Percentiles rank a stretch among this genome's conserved stretches.
These are phyloP conservation scores for Plemyria rubiginata DNA, from an alignment of 2,888 invertebrate species.

Conservation along the genomic window DNA sequence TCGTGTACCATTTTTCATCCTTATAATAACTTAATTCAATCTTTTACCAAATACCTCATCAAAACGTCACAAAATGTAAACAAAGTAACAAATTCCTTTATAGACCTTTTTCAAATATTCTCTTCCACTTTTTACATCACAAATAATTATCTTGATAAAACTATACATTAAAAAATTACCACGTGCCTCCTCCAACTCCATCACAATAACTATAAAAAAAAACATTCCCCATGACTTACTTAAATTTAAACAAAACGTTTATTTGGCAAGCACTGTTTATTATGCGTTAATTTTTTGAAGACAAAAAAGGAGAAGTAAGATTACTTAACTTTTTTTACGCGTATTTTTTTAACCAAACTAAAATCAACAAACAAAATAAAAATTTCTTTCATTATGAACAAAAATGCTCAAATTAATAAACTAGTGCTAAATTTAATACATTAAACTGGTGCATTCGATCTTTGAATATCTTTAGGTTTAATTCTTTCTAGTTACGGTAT, in stretches of 20 bases:
- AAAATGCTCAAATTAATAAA: slow-evolving; percentile 11
- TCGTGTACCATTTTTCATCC: slow-evolving; percentile 11
- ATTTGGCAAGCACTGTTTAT: too few species aligned
- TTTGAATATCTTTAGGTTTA: neutral
- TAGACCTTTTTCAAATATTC: neutral
- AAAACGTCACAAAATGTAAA: slow-evolving; percentile 18
- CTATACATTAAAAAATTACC: neutral
- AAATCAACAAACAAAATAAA: neutral
- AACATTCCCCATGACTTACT: too few species aligned
- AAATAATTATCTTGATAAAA: neutral
- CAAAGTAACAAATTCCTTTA: neutral
- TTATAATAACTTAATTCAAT: slow-evolving; percentile 2
- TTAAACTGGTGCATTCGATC: slow-evolving; percentile 6
- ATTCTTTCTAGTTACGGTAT: neutral
- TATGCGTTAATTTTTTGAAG: too few species aligned
- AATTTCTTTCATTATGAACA: neutral
- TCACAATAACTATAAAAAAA: too few species aligned
- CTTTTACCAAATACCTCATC: slow-evolving; percentile 16
- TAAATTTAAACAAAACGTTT: too few species aligned
- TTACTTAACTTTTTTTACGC: too few species aligned
- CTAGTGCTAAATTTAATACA: slow-evolving; percentile 1
- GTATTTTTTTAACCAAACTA: neutral
- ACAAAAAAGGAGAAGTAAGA: too few species aligned
- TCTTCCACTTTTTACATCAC: slow-evolving; percentile 21
- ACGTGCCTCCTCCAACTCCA: too few species aligned